Evolutionary conservation across 2,797 vertebrate genomes (phyloP), one percentile per base, ranked within the genome.

Genomic region (Steatocranus sp.): DNA sequence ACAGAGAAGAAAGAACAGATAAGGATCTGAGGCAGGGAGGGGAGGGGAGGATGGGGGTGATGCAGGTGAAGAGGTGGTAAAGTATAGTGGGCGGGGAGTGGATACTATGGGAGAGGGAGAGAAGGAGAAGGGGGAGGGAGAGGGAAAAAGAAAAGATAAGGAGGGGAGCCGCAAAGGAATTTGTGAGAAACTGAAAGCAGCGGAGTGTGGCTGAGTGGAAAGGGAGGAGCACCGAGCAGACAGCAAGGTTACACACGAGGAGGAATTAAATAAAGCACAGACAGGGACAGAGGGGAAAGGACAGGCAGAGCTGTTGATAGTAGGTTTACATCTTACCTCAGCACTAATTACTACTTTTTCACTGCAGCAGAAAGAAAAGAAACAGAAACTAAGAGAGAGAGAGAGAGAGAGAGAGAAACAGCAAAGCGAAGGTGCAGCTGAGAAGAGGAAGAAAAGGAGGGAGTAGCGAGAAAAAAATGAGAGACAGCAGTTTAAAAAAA

Each of bases 151-250:
- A 87, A 88, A 93, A 50, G 89, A 93, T 92, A 91, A 93, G 89
- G 51, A 86, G 82, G 76, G 74, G 89, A 75, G 80, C 80, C 58
- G 88, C 85, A 12, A 83, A 92, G 93, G 95, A 95, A 95, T 94
- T 89, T 87, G 66, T 81, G 86, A 90, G 90, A 78, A 93, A 93
- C 89, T 83, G 90, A 90, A 88, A 92, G 81, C 81, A 86, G 86
- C 30, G 4, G 83, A 85, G 83, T 58, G 78, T 50, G 78, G 85
- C 54, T 86, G 63, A 88, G 86, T 80, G 80, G 81, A 87, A 80
- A 88, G 91, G 92, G 92, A 92, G 93, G 92, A 91, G 93, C 86
- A 9, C 63, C 0, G 7, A 36, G 76, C 46, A 85, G 80, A 87
- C 77, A 86, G 76, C 86, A 84, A 91, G 87, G 93, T 91, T 91